These are phyloP conservation scores for Xyrichtys novacula DNA, from an alignment of 2,797 vertebrate species.

Conservation along the genomic window DNA sequence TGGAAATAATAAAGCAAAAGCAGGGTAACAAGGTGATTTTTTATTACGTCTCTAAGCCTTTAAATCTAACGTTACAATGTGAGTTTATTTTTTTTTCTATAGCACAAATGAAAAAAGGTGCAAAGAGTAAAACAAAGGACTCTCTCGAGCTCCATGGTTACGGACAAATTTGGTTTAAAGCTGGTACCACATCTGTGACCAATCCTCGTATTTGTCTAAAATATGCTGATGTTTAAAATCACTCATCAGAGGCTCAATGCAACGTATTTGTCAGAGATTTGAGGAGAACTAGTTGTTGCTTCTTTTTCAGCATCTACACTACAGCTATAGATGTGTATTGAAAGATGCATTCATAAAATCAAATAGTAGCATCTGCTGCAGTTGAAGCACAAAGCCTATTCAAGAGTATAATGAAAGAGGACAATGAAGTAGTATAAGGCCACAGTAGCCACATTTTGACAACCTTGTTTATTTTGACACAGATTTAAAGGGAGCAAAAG, in stretches of 20 bases:
- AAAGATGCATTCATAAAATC: no score
- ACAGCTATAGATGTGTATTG: not conserved
- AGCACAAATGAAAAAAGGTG: no score
- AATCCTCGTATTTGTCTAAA: constrained; percentile 31
- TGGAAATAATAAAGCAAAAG: not conserved
- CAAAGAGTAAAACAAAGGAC: constrained; percentile 1
- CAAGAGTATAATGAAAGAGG: no score
- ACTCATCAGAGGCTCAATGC: constrained; percentile 13
- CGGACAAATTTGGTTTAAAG: constrained; percentile 25
- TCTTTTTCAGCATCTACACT: not conserved
- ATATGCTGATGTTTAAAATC: constrained; percentile 20
- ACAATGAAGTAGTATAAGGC: no score
- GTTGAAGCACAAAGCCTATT: no score
- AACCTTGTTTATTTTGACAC: no score
- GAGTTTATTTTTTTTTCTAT: not conserved
- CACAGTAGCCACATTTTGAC: no score
- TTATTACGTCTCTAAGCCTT: no score
- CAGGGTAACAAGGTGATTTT: not conserved
- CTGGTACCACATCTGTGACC: constrained; percentile 54
- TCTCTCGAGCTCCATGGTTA: constrained; percentile 3
- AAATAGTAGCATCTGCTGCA: no score
- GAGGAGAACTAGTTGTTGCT: not conserved
- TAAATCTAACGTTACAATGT: not conserved
- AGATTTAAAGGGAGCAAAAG: no score
- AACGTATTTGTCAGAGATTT: not conserved